A percentile compares a stretch with the other conserved stretches of the same genome.
Evolutionary conservation across 2,888 invertebrate genomes (phyloP).

Genomic region (Hedychridium roseum): DNA sequence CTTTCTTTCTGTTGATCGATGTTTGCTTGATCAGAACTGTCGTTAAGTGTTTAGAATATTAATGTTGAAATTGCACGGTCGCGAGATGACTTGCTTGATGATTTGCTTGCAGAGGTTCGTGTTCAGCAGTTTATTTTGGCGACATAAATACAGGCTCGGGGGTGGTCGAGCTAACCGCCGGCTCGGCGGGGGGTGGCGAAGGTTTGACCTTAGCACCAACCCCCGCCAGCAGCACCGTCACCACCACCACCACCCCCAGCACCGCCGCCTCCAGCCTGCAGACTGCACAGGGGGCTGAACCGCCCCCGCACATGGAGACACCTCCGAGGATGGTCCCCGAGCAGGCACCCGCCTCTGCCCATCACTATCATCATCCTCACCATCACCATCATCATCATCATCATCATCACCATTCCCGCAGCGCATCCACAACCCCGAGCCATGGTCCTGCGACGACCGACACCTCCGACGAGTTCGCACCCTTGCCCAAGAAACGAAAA

Average conservation of each 20-base stretch:
- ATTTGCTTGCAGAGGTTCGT: slow-evolving; percentile 45
- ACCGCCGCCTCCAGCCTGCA: slow-evolving; percentile 27
- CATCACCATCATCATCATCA: slow-evolving; percentile 47
- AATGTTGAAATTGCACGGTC: too few relatives aligned
- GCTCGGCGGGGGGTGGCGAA: slow-evolving; percentile 44
- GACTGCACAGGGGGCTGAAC: slow-evolving; percentile 40
- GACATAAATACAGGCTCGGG: slow-evolving; percentile 49
- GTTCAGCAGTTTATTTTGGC: slow-evolving; percentile 54
- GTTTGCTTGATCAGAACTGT: too few relatives aligned
- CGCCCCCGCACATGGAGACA: slow-evolving; percentile 47
- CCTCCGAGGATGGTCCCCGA: slow-evolving; percentile 51
- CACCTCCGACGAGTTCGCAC: slow-evolving; percentile 37
- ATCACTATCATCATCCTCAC: slow-evolving; percentile 45
- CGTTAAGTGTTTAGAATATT: too few relatives aligned
- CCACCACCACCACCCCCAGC: slow-evolving; percentile 15
- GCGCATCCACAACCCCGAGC: slow-evolving; percentile 30
- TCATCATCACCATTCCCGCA: slow-evolving; percentile 37
- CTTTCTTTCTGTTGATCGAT: too few relatives aligned
- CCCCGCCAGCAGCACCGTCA: slow-evolving; percentile 30
- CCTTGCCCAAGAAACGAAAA: slow-evolving; percentile 64
- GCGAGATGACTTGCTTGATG: too few relatives aligned
- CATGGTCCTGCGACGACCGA: slow-evolving; percentile 30
- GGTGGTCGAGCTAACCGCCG: slow-evolving; percentile 42
- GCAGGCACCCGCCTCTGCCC: slow-evolving; percentile 42
- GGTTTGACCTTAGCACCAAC: slow-evolving; percentile 38